Evolutionary conservation across 2,888 invertebrate species (phyloP), one percentile per base, ranked within the genome.

Genomic region (Athalia cordata): DNA sequence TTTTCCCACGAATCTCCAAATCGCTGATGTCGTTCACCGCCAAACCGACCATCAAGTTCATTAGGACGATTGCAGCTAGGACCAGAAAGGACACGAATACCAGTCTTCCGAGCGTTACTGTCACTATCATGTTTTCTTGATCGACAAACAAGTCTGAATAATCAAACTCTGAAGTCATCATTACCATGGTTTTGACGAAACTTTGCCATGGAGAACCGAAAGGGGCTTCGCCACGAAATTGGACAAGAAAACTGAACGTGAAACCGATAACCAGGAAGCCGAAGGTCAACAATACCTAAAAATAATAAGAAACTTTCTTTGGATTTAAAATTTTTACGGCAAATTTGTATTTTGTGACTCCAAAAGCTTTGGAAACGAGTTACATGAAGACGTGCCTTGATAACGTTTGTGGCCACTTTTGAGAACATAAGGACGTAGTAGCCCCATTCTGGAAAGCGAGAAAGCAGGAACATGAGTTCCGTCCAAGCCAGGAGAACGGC

Each of bases 151-250:
- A 84, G 4, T 91, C 90, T 7, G 83, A 88, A 82, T 93, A 93
- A 81, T 93, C 93, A 70, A 93, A 93, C 82, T 93, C 93, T 77
- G 92, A 92, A 5, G 92, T 93, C 93, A 93, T 92, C 93, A 93
- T 93, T 7, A 93, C 92, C 62, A 93, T 90, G 0, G 93, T 93
- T 82, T 93, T 93, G 15, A 93, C 91, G 0, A 93, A 84, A 0
- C 93, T 91, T 15, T 91, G 90, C 90, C 92, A 92, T 0, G 92
- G 92, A 9, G 91, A 90, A 43, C 91, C 90, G 81, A 93, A 93
- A 0, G 92, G 92, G 29, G 90, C 87, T 80, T 91, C 88, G 0
- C 91, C 91, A 43, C 89, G 90, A 83, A 93, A 93, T 82, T 93
- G 91, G 64, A 93, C 91, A 91, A 92, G 92, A 82, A 93, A 93